These are phyloP conservation scores for Pollenia labialis DNA, from an alignment of 2,888 invertebrate species.

Conservation along the genomic window DNA sequence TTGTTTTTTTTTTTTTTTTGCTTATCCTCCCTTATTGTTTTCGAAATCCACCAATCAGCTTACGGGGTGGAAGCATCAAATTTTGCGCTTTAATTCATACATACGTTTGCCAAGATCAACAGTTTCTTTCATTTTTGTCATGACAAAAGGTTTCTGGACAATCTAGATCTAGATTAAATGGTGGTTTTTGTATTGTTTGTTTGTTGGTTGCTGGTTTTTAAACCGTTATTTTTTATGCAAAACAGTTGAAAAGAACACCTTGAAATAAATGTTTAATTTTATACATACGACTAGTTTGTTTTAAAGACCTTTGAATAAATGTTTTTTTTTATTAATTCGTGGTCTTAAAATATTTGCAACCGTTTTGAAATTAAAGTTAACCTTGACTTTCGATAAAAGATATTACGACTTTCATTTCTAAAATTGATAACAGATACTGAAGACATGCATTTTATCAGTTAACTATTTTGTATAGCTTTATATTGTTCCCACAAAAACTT, in stretches of 20 bases:
- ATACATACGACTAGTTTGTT: constrained; percentile 11
- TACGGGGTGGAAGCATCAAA: constrained; percentile 30
- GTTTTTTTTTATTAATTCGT: background rate
- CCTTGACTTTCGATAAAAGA: too few relatives aligned
- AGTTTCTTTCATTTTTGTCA: constrained; percentile 41
- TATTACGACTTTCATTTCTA: too few relatives aligned
- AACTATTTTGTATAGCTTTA: too few relatives aligned
- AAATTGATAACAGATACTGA: too few relatives aligned
- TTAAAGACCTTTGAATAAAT: background rate
- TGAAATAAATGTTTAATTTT: constrained; percentile 22
- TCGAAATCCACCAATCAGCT: constrained; percentile 62
- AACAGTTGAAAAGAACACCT: constrained; percentile 38
- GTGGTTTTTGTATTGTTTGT: constrained; percentile 21
- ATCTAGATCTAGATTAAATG: constrained; percentile 61
- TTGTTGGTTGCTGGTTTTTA: background rate
- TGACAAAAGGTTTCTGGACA: constrained; percentile 28
- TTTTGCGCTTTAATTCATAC: constrained; percentile 20
- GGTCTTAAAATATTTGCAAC: background rate
- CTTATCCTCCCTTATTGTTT: constrained; percentile 42
- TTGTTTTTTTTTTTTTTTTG: background rate
- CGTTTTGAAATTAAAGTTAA: too few relatives aligned
- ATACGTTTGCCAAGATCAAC: constrained; percentile 43
- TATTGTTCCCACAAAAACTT: too few relatives aligned
- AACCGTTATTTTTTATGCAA: constrained; percentile 53
- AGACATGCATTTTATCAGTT: too few relatives aligned